Evolutionary conservation across 2,888 invertebrate species (phyloP), one percentile per base, ranked within the genome.

Genomic region (Lamproptera curius): DNA sequence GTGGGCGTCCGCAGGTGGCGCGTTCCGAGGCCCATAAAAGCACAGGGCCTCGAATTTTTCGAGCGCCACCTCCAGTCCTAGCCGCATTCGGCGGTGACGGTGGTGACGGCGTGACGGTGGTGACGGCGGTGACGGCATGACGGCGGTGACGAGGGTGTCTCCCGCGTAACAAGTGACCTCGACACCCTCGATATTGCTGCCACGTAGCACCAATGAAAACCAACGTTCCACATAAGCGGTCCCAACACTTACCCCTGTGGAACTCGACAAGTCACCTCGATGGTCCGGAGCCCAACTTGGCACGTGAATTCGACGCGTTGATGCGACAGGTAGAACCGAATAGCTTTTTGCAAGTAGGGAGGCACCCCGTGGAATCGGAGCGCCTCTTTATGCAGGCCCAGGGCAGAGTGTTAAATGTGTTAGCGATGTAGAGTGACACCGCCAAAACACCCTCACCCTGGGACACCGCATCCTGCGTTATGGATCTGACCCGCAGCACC

Each of bases 341-440:
- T 13, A 1, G 52, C 16, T 8, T 45, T 28, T 13, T 39, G 14
- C n/a, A 57, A 34, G 40, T 56, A 56, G 20, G 6, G 20, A 20
- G 20, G 20, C 20, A 20, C 20, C 6, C 20, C 20, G 6, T 20
- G 20, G 20, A 3, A 8, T 5, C 2, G 58, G 59, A 58, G 51
- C 10, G 55, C 57, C 49, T 54, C 51, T 2, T 31, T 10, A 57
- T 51, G 1, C 16, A 15, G 2, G 9, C 35, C 38, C 38, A 54
- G 11, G 58, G 56, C 16, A 58, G 33, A 11, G 46, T 52, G 40
- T 57, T 57, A 38, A 61, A 61, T 5, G 58, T 55, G 35, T 61
- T 58, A 20, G 53, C 49, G 15, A 59, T 54, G 37, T 56, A 56
- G 0, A 55, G 36, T 2, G 56, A 56, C 16, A 58, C 52, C 11